Percentiles rank a stretch among this genome's conserved stretches.
Conservation (phyloP, 2,797 vertebrate genomes). For the Sebastes glaucus region DNA sequence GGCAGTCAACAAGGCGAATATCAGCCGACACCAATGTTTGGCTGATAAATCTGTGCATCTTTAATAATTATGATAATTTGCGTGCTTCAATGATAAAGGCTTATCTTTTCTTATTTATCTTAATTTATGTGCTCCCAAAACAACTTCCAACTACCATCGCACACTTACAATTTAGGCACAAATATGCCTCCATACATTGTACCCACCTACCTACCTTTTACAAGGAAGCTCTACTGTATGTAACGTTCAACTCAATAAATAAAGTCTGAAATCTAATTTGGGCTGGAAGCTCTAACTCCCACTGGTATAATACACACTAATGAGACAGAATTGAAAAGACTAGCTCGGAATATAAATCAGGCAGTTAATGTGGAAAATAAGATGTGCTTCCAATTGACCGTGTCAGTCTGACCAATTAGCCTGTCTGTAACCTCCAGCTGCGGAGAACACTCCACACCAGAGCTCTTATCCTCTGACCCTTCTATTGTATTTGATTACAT, state of each 20-base stretch:
- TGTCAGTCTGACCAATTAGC: conserved; percentile 36
- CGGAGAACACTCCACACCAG: conserved; percentile 4
- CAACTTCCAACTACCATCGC: no score
- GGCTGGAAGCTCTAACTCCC: neutral
- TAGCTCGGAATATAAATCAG: conserved; percentile 29
- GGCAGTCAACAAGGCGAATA: no score
- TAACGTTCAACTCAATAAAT: neutral
- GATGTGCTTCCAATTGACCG: neutral
- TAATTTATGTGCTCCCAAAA: neutral
- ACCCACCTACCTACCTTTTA: neutral
- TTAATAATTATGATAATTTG: neutral
- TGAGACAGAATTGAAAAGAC: conserved; percentile 5
- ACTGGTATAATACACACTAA: conserved; percentile 2
- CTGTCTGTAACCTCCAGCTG: conserved; percentile 32
- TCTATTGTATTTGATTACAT: conserved; percentile 29
- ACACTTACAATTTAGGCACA: neutral
- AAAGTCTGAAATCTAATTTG: neutral
- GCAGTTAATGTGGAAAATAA: conserved; percentile 42
- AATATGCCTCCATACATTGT: neutral
- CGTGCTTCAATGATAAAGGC: no score
- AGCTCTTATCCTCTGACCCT: conserved; percentile 22
- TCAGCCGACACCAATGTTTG: no score
- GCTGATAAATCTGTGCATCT: no score
- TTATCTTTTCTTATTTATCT: neutral
- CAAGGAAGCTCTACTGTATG: neutral